Evolutionary conservation across 2,888 invertebrate species (phyloP), one percentile per base, ranked within the genome.

Genomic region (Atethmia centrago): DNA sequence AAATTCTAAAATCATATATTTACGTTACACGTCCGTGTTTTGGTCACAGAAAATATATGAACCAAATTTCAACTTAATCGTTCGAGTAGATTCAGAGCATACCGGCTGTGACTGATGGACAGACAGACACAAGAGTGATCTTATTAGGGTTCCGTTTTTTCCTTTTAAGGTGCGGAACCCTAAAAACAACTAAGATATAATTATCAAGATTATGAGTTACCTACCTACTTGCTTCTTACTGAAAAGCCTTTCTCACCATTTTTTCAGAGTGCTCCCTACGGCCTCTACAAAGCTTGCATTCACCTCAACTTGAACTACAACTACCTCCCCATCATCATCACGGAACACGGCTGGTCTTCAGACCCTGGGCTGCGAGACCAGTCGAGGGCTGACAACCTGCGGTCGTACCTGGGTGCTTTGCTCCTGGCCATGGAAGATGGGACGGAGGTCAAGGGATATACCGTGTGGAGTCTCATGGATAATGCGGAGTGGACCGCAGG

Each of bases 381-480:
- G 0, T 88, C 90, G 7, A 89, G 97, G 3, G 94, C 94, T 2
- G 85, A 93, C 0, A 95, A 93, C 82, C 56, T 96, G 7, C 89
- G 93, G 79, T 86, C 87, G 0, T 96, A 97, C 83, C 85, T 97
- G 36, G 89, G 90, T 5, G 96, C 96, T 0, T 61, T 97, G 36
- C 82, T 96, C 36, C 86, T 95, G 3, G 97, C 97, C 0, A 88
- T 97, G 14, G 95, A 96, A 74, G 96, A 97, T 55, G 96, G 96
- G 0, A 94, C 96, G 0, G 88, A 95, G 1, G 90, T 97, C 0
- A 87, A 84, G 45, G 97, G 97, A 0, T 97, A 97, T 84, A 96
- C 97, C 0, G 96, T 95, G 0, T 97, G 98, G 97, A 97, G 97
- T 61, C 92, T 98, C 0, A 94, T 97, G 94, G 98, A 98, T 85